These are phyloP conservation scores for Struthio camelus DNA, from an alignment of 2,113 vertebrate genomes.

Conservation along the genomic window DNA sequence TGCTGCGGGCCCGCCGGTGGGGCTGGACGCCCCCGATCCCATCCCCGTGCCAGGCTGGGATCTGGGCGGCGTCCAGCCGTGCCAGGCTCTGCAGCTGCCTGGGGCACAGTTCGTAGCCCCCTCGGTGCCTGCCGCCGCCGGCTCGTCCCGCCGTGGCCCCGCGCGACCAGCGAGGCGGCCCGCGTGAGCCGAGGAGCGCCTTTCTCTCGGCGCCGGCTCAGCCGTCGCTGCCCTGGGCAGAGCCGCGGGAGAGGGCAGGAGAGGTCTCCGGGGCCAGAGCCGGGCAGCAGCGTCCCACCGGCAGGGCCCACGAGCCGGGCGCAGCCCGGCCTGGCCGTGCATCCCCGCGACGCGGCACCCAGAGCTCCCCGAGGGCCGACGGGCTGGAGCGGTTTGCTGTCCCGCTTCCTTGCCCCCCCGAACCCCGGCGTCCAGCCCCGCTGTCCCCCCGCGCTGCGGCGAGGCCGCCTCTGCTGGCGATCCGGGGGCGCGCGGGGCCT, in stretches of 20 bases:
- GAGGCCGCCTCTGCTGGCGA: too few species aligned
- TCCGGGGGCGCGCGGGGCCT: too few species aligned
- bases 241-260: slow-evolving; percentile 35
- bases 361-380: background rate
- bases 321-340: background rate
- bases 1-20: rapidly evolving
- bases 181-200: too few species aligned
- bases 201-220: too few species aligned
- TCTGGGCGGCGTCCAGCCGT: too few species aligned
- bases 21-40: background rate
- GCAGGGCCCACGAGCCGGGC: background rate
- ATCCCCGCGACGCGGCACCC: rapidly evolving
- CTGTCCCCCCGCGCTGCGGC: background rate
- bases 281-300: background rate
- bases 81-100: too few species aligned
- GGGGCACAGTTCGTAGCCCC: background rate
- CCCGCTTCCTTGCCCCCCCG: rapidly evolving
- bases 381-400: background rate
- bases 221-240: too few species aligned
- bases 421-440: background rate
- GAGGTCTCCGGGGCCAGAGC: slow-evolving; percentile 30
- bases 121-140: background rate
- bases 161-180: too few species aligned
- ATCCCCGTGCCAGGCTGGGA: background rate
- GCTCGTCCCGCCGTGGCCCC: too few species aligned